Conservation (phyloP, 2,113 vertebrate genomes). For the Apteryx mantelli region DNA sequence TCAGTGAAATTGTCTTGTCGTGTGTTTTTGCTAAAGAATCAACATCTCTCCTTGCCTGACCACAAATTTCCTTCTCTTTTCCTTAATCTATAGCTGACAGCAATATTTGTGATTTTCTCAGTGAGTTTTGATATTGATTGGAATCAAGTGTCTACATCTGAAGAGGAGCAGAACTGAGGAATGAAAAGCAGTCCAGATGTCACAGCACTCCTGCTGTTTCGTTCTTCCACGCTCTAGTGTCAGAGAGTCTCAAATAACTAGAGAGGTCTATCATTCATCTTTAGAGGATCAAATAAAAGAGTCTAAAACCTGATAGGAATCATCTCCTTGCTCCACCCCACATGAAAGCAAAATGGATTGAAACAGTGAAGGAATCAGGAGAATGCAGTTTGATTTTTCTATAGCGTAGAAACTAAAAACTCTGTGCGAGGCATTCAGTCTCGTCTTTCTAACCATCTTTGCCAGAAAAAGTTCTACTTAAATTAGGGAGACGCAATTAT, state of each 20-base stretch:
- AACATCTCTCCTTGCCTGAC: background rate
- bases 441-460: constrained; percentile 13
- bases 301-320: background rate
- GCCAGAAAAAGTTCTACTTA: background rate
- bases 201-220: background rate
- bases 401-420: background rate
- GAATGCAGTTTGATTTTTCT: background rate
- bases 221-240: background rate
- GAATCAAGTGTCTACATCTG: background rate
- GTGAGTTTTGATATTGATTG: background rate
- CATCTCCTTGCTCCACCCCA: background rate
- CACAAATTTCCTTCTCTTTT: background rate
- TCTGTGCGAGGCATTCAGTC: background rate
- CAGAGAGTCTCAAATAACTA: background rate
- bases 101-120: background rate
- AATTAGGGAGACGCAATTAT: constrained; percentile 26
- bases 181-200: background rate
- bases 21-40: background rate
- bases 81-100: background rate
- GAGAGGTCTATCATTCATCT: background rate
- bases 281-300: background rate
- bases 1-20: background rate
- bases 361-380: background rate
- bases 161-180: background rate
- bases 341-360: background rate